phyloP scores from a whole-genome alignment of 2,113 vertebrate species.

The Stigmatopora argus region DNA sequence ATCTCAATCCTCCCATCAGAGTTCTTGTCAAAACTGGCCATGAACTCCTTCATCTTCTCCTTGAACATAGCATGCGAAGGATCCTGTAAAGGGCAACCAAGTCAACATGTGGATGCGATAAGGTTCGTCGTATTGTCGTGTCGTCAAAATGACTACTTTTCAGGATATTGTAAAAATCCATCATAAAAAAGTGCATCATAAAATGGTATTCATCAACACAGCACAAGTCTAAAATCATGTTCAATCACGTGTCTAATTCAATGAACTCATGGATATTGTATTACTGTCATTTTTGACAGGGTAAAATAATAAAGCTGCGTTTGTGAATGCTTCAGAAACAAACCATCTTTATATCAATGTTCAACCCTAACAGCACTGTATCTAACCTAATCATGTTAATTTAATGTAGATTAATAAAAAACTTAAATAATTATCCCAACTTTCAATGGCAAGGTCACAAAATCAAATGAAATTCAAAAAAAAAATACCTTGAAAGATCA shows the following conservation, averaged over 20 bases:
- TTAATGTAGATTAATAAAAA: too few relatives aligned
- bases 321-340: background rate
- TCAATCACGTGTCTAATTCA: background rate
- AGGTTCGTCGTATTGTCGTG: background rate
- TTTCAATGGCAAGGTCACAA: too few relatives aligned
- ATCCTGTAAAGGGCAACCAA: constrained; percentile 52
- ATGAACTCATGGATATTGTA: background rate
- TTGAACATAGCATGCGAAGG: constrained; percentile 58
- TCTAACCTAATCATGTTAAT: too few relatives aligned
- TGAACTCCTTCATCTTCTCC: constrained; percentile 91
- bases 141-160: background rate
- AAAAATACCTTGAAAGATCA: too few relatives aligned
- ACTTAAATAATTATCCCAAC: too few relatives aligned
- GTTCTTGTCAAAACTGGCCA: constrained; percentile 90
- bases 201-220: background rate
- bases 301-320: too few relatives aligned
- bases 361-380: background rate
- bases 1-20: constrained; percentile 88
- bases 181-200: background rate
- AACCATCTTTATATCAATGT: background rate
- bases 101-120: constrained; percentile 6
- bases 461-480: too few relatives aligned
- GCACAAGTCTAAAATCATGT: background rate
- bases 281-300: background rate
- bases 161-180: background rate